These are phyloP conservation scores for Leptothorax acervorum DNA, from an alignment of 2,888 invertebrate genomes.

Conservation along the genomic window DNA sequence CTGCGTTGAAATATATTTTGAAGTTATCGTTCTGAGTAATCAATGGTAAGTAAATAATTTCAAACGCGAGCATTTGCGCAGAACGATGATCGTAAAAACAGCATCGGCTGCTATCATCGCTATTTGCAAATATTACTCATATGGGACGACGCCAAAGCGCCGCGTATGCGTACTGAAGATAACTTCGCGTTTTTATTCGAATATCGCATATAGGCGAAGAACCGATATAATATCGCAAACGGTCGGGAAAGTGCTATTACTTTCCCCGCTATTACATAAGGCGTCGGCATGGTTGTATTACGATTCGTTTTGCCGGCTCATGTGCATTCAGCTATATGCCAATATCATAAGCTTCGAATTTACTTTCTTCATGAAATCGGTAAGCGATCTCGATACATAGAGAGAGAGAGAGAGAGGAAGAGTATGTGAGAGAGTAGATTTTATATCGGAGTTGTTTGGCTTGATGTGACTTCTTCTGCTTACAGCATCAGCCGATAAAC, in stretches of 20 bases:
- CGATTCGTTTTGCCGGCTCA: constrained; percentile 59
- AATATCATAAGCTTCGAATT: constrained; percentile 65
- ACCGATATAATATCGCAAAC: constrained; percentile 62
- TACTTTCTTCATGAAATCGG: constrained; percentile 63
- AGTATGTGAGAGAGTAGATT: constrained; percentile 52
- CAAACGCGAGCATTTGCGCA: background rate
- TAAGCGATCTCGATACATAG: constrained; percentile 55
- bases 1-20: constrained; percentile 25
- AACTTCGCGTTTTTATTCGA: constrained; percentile 26
- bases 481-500: constrained; percentile 34
- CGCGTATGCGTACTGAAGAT: constrained; percentile 20
- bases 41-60: constrained; percentile 31
- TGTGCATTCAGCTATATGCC: constrained; percentile 46
- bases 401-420: background rate
- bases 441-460: constrained; percentile 52
- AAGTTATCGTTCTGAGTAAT: constrained; percentile 13
- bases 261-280: constrained; percentile 63
- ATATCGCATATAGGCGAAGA: constrained; percentile 15
- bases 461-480: constrained; percentile 25
- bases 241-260: constrained; percentile 58
- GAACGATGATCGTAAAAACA: constrained; percentile 10
- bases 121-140: constrained; percentile 38
- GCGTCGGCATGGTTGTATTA: constrained; percentile 59
- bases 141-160: background rate
- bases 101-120: constrained; percentile 3